These are phyloP conservation scores for Pygoscelis adeliae DNA, from an alignment of 2,113 vertebrate genomes.

Conservation along the genomic window DNA sequence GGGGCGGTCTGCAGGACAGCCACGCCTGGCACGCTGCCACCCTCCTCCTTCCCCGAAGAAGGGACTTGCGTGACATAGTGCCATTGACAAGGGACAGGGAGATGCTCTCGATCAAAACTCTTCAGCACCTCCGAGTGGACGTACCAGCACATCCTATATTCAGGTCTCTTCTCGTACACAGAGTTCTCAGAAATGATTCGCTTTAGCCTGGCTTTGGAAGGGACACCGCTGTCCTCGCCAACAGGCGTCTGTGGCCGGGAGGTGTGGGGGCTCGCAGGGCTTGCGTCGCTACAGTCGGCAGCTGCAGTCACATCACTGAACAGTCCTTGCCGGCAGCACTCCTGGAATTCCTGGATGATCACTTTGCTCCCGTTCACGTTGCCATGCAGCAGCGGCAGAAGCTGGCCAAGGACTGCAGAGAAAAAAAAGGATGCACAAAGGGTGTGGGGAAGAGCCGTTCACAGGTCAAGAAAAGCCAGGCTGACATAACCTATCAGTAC, in stretches of 20 bases:
- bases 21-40: background rate
- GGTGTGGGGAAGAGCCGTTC: background rate
- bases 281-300: background rate
- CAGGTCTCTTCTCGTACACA: slow-evolving; percentile 89
- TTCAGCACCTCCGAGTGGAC: slow-evolving; percentile 86
- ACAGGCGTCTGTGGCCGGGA: slow-evolving; percentile 19
- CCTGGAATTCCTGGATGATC: slow-evolving; percentile 95
- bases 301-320: background rate
- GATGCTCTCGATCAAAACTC: slow-evolving; percentile 80
- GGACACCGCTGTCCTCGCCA: slow-evolving; percentile 69
- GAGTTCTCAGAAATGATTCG: slow-evolving; percentile 89
- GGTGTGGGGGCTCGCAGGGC: slow-evolving; percentile 47
- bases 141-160: slow-evolving; percentile 91
- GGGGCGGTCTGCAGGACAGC: slow-evolving; percentile 64
- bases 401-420: slow-evolving; percentile 73
- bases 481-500: accelerated
- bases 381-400: slow-evolving; percentile 92
- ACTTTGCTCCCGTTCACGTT: slow-evolving; percentile 90
- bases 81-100: slow-evolving; percentile 94
- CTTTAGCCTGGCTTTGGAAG: slow-evolving; percentile 88
- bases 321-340: slow-evolving; percentile 82
- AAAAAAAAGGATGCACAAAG: background rate
- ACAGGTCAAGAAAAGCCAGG: accelerated
- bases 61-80: slow-evolving; percentile 85
- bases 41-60: slow-evolving; percentile 80